phyloP scores from a whole-genome alignment of 2,113 vertebrate species.

The Hippopotamus amphibius region DNA sequence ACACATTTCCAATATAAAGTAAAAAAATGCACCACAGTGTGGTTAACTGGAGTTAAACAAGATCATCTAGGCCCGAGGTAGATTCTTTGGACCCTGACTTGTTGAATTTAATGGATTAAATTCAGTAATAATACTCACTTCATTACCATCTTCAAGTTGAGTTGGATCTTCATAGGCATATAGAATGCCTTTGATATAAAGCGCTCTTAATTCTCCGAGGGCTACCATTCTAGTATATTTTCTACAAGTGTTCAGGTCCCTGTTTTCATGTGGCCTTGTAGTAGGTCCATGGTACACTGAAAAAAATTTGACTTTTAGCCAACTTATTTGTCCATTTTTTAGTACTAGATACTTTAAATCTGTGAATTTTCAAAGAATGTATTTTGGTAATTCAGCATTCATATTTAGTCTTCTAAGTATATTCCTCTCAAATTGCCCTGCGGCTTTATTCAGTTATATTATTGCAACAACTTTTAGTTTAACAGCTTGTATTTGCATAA shows the following conservation, averaged over 20 bases:
- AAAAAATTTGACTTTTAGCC: not conserved
- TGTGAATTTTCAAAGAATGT: slow-evolving; percentile 37
- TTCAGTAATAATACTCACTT: not conserved
- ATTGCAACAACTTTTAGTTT: slow-evolving; percentile 62
- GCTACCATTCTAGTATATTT: not conserved
- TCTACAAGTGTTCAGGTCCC: not conserved
- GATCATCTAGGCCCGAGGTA: not conserved
- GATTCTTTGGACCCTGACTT: not conserved
- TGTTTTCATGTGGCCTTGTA: not conserved
- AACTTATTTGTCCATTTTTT: not conserved
- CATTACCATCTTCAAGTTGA: not conserved
- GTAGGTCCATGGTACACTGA: not conserved
- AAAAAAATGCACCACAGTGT: not conserved
- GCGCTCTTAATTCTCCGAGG: not conserved
- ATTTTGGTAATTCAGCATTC: slow-evolving; percentile 44
- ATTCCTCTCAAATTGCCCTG: slow-evolving; percentile 1
- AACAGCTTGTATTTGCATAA: slow-evolving; percentile 56
- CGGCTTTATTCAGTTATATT: slow-evolving; percentile 52
- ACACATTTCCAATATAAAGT: not conserved
- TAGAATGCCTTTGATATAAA: not conserved
- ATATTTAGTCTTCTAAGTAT: slow-evolving; percentile 1
- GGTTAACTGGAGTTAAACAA: not conserved
- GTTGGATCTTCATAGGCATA: not conserved
- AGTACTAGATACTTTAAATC: not conserved
- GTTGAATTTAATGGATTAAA: not conserved